Evolutionary conservation across 1,140 invertebrate species (phyloP), one percentile per base, ranked within the genome.

Genomic region (Bombus balteatus): DNA sequence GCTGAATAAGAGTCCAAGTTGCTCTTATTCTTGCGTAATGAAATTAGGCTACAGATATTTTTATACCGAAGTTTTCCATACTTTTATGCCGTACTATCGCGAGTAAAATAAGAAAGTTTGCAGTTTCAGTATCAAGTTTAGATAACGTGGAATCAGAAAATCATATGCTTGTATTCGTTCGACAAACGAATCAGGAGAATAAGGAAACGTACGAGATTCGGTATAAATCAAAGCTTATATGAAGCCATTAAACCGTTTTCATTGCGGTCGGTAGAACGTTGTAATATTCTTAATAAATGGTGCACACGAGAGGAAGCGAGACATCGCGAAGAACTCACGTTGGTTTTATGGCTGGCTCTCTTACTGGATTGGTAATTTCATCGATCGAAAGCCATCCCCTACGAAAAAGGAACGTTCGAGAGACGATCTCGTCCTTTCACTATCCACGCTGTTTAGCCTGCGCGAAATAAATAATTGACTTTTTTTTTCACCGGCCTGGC

Each of bases 401-500:
- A 34, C 34, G 47, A 10, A 37, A 71, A 39, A 39, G 12, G 25
- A 32, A 37, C 47, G 41, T 79, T 70, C 32, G 57, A 62, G 62
- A 13, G 25, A 22, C 28, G 28, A 32, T 88, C 68, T 28, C 66
- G n/a, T 79, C 76, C 88, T 89, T 89, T 89, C 88, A 89, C 88
- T 57, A 6, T 71, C 41, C 73, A 18, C 34, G 32, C 62, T n/a
- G 80, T 71, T 89, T 57, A 41, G 59, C 81, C 74, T 57, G 88
- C 83, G 86, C 76, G 86, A 90, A 85, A 90, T 90, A 90, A 90
- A 90, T 89, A 90, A 87, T 90, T 85, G 53, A 85, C 87, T 85
- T 89, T 89, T 89, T 25, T 57, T 13, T 25, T 18, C 25, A 1
- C 32, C 8, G 32, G 65, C 13, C 18, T 5, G 25, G 18, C 12